Base-by-base conservation (phyloP, 2,113 vertebrate species). In the Gymnocephalus cernua region DNA sequence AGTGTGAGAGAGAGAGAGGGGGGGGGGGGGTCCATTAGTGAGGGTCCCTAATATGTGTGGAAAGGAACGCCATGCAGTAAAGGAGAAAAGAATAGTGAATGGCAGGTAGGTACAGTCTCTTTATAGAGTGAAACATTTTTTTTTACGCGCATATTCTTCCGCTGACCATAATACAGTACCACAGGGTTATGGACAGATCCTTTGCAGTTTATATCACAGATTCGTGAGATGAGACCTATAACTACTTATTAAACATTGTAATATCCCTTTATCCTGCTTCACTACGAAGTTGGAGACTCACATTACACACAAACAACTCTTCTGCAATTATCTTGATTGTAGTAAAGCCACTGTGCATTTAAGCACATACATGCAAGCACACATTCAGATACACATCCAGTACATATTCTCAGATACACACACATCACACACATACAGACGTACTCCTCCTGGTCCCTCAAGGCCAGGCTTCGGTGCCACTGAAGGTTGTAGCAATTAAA, bases 401-500 rank as follows among this genome's bases (percentile, higher is more conserved):
- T 54, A 54, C 80, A 74, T 44, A 68, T 66, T 64, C 47, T 32
- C 58, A 61, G 27, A 57, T 11, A 68, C 53, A 62, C 54, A 59
- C 5, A 72, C 32, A 74, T 41, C 66, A 79, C 38, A 74, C 71
- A 68, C 35, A 63, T 4, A 25, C 50, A 63, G n/a, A 56, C 62
- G 21, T 54, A 35, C 18, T 29, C 57, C 67, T 64, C 73, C 75
- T 65, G 87, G 82, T 94, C 92, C 92, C 90, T 90, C 19, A 85
- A 87, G 92, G 86, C 85, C 79, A 76, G 83, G 88, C 86, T 74
- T 78, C 63, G 32, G 76, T 86, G 82, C 83, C 90, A 90, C 88
- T 76, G 88, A 87, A 92, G 91, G 87, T 91, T 93, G 90, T 91
- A 91, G 84, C 90, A 94, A 94, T 94, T 94, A 94, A 92, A 92